Evolutionary conservation across 1,140 invertebrate genomes (phyloP), one percentile per base, ranked within the genome.

Genomic region (Ceratoteleas bidentatus): DNA sequence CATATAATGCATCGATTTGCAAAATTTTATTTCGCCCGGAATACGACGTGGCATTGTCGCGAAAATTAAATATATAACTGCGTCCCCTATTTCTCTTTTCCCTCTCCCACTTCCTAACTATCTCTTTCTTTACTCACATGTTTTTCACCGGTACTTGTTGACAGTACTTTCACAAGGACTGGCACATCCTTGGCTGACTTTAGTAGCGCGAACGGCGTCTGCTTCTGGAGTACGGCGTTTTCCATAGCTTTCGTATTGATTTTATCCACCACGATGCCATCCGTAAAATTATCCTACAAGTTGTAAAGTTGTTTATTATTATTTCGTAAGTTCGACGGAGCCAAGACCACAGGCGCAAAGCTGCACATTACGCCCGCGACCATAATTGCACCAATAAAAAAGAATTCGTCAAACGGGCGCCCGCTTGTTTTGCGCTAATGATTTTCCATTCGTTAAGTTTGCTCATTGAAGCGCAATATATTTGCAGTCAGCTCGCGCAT

Each of bases 221-320:
- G 92, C 9, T 89, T 90, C 54, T 89, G 84, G 10, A 89, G 66
- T n/a, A 92, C 75, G 0, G 93, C 93, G 47, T 88, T 87, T 72
- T 92, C 89, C 93, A 94, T 93, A 0, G 93, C 93, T 74, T 92
- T 92, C 0, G 93, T 94, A 54, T 92, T 90, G 52, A 94, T 94
- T 70, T 92, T 92, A 69, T 94, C 92, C 43, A 94, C 92, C 1
- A 93, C 79, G 49, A 92, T 87, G 60, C 85, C 90, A 61, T 89
- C 88, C 80, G 88, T 84, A 68, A 80, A 79, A 80, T 83, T 75
- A 74, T 76, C 76, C 81, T 83, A 62, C 75, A n/a, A 60, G 61
- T 72, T 58, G 57, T 66, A 68, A 68, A 54, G 60, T 66, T 82
- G 62, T 73, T 76, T 82, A 72, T 73, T 76, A 72, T 75, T 65